Percentiles rank a stretch among this genome's conserved stretches.
Conservation (phyloP, 2,113 vertebrate genomes). For the Sclerurus mexicanus region DNA sequence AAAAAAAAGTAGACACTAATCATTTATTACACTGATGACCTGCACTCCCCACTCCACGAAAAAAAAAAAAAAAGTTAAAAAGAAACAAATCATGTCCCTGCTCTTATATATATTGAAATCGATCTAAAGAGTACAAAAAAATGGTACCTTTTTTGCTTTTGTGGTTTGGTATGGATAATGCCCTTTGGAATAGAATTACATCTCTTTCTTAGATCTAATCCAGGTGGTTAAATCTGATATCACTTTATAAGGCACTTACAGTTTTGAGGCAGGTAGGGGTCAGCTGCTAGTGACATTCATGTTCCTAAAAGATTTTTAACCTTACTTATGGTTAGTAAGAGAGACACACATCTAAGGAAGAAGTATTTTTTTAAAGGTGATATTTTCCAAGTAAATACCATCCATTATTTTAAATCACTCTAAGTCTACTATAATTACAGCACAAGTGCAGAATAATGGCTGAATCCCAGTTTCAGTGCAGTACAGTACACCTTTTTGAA, state of each 20-base stretch:
- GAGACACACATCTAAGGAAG: not conserved
- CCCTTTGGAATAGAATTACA: not conserved
- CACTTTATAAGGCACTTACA: not conserved
- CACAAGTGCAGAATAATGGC: not conserved
- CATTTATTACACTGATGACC: not conserved
- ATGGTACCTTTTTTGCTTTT: not conserved
- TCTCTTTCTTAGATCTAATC: not conserved
- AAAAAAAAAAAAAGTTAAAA: too few relatives aligned
- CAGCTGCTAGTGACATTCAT: not conserved
- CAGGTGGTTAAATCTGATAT: not conserved
- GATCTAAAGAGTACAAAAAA: not conserved
- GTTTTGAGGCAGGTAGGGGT: not conserved
- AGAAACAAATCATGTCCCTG: not conserved
- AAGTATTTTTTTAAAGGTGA: not conserved
- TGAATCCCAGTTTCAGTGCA: not conserved
- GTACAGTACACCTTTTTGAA: not conserved
- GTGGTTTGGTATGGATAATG: not conserved
- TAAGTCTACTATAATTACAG: not conserved
- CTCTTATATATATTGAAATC: not conserved
- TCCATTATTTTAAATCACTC: not conserved
- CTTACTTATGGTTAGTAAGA: not conserved
- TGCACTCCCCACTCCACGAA: not conserved
- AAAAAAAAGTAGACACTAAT: not conserved
- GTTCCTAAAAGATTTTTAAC: not conserved
- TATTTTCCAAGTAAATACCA: not conserved